Percentiles rank a stretch among this genome's conserved stretches.
phyloP scores from a whole-genome alignment of 2,888 invertebrate genomes.

The Cataglyphis albicans region DNA sequence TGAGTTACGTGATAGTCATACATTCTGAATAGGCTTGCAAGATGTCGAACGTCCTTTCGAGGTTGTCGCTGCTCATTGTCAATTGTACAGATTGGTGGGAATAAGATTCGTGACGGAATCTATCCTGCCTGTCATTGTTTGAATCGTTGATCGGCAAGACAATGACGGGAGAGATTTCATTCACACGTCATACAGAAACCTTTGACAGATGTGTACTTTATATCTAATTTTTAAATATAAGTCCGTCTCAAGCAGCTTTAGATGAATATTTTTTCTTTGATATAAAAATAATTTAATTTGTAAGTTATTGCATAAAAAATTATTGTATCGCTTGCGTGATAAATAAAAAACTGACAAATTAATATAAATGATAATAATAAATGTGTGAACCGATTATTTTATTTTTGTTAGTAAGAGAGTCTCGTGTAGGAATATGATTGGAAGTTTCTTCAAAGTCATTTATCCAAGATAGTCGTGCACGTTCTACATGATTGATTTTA shows the following conservation, averaged over 20 bases:
- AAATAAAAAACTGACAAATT: constrained; percentile 1
- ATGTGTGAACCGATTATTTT: not conserved
- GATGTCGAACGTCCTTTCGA: constrained; percentile 79
- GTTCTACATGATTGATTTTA: constrained; percentile 67
- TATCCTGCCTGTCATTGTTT: constrained; percentile 71
- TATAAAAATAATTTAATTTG: not conserved
- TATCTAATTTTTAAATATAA: not conserved
- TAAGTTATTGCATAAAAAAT: not conserved
- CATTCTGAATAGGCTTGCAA: constrained; percentile 60
- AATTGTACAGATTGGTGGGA: constrained; percentile 74
- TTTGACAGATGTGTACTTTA: not conserved
- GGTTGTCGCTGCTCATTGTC: constrained; percentile 73
- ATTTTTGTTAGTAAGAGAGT: not conserved
- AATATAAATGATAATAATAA: not conserved
- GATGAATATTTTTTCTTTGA: not conserved
- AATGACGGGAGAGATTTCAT: constrained; percentile 39
- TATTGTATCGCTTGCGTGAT: no score
- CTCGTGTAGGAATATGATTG: constrained; percentile 14
- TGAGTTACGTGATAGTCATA: constrained; percentile 80
- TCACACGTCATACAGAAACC: constrained; percentile 10
- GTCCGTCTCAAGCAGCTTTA: not conserved
- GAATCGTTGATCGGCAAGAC: constrained; percentile 44
- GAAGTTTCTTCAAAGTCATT: constrained; percentile 60
- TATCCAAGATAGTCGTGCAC: constrained; percentile 13
- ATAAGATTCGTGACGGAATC: constrained; percentile 79